Conservation (phyloP, 1,140 invertebrate species). For the Orussus abietinus region DNA sequence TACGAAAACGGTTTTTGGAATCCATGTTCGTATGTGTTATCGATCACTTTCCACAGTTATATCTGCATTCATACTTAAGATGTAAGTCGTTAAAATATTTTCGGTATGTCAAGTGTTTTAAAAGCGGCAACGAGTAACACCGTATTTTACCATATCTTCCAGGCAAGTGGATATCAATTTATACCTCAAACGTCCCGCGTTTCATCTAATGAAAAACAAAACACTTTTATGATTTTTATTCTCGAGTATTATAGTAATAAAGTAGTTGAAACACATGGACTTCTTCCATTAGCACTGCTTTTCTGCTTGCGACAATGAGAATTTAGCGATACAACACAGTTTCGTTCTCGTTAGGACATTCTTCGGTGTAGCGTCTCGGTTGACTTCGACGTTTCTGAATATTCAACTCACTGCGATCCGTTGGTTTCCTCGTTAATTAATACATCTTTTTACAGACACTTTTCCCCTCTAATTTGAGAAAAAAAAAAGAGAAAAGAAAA, state of each 20-base stretch:
- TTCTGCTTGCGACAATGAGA: neutral
- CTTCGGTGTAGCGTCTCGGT: too few species aligned
- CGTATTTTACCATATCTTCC: slow-evolving; percentile 1
- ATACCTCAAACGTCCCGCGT: slow-evolving; percentile 22
- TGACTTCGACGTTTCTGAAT: too few species aligned
- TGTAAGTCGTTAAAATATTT: too few species aligned
- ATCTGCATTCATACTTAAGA: neutral
- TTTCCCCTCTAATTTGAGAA: too few species aligned
- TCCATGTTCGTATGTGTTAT: too few species aligned
- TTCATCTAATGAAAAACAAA: slow-evolving; percentile 14
- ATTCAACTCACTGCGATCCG: slow-evolving; percentile 1
- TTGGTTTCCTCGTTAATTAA: too few species aligned
- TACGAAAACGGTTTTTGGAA: too few species aligned
- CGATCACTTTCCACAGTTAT: neutral
- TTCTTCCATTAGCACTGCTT: slow-evolving; percentile 6
- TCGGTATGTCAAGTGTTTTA: too few species aligned
- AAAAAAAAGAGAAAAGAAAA: too few species aligned
- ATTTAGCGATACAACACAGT: neutral
- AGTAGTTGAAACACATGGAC: slow-evolving; percentile 14
- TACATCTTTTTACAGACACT: too few species aligned
- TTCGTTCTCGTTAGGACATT: too few species aligned
- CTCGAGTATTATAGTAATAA: slow-evolving; percentile 15
- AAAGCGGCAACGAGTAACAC: slow-evolving; percentile 1
- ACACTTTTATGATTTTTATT: slow-evolving; percentile 18
- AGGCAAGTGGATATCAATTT: slow-evolving; percentile 5